Percentiles rank a stretch among this genome's conserved stretches.
Evolutionary conservation across 2,113 vertebrate genomes (phyloP).

Genomic region (Pelmatolapia mariae): DNA sequence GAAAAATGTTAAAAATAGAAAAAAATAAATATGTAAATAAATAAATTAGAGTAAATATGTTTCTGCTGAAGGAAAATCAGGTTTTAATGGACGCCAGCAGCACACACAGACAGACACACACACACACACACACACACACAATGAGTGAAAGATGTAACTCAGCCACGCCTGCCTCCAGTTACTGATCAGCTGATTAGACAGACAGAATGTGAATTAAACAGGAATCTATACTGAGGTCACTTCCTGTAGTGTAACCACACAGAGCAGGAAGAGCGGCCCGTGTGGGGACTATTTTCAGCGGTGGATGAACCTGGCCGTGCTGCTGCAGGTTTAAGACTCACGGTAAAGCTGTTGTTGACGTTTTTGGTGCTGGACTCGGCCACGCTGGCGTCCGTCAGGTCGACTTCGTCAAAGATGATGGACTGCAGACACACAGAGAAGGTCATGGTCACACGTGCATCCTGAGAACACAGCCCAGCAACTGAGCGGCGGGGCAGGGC

Average conservation of each 20-base stretch:
- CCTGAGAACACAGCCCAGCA: not conserved
- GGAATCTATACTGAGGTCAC: not conserved
- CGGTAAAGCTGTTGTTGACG: slow-evolving; percentile 98
- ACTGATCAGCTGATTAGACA: not conserved
- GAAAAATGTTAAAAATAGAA: not conserved
- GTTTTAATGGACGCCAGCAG: not conserved
- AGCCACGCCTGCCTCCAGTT: not conserved
- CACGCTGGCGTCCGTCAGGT: slow-evolving; percentile 94
- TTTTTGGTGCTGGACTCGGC: slow-evolving; percentile 98
- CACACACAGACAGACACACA: fast-evolving
- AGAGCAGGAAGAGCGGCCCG: not conserved
- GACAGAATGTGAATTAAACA: not conserved
- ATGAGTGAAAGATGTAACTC: not conserved
- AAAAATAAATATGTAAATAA: not conserved
- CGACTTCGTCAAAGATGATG: slow-evolving; percentile 97
- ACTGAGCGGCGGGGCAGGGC: not conserved
- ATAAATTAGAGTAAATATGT: not conserved
- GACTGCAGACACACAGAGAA: slow-evolving; percentile 72
- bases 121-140: fast-evolving
- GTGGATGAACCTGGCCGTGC: not conserved
- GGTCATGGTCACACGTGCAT: not conserved
- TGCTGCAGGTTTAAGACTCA: slow-evolving; percentile 59
- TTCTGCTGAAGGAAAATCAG: fast-evolving
- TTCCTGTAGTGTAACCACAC: not conserved
- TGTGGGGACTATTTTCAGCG: not conserved